Percentiles rank a stretch among this genome's conserved stretches.
Conservation (phyloP, 2,888 invertebrate species). For the Andrena fulva region DNA sequence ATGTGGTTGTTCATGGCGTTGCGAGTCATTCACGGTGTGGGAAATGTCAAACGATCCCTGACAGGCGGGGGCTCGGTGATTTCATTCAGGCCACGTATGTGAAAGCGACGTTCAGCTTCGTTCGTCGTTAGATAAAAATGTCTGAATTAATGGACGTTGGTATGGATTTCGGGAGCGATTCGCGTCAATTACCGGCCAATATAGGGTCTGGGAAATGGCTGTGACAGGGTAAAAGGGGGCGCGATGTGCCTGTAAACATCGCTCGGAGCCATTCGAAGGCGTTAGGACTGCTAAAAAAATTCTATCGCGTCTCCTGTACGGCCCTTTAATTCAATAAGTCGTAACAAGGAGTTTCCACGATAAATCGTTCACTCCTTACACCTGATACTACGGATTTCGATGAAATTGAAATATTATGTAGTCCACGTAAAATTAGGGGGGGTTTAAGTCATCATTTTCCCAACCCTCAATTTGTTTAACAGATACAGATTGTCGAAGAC, state of each 20-base stretch:
- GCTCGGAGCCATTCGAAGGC: not conserved
- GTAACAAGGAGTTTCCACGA: no score
- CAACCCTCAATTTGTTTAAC: no score
- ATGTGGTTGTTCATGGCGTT: conserved; percentile 41
- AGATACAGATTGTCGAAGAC: no score
- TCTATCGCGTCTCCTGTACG: no score
- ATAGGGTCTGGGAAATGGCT: conserved; percentile 33
- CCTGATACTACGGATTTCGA: no score
- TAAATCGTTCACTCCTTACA: no score
- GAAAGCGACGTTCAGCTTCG: conserved; percentile 62
- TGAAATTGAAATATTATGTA: no score
- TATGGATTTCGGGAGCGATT: conserved; percentile 35
- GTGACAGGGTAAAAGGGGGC: conserved; percentile 13
- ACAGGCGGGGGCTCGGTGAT: conserved; percentile 28
- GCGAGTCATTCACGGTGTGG: conserved; percentile 44
- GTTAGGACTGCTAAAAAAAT: no score
- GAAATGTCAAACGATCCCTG: conserved; percentile 49
- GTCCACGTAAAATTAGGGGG: no score
- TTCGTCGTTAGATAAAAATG: conserved; percentile 70
- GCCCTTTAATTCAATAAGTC: no score
- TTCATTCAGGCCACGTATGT: conserved; percentile 65
- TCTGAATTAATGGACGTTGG: conserved; percentile 62
- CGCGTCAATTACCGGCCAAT: conserved; percentile 21
- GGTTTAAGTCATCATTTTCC: no score
- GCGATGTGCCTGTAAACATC: conserved; percentile 29